Conservation (phyloP, 37 sponge, comb jelly and placozoan genomes). For the Bolinopsis microptera region DNA sequence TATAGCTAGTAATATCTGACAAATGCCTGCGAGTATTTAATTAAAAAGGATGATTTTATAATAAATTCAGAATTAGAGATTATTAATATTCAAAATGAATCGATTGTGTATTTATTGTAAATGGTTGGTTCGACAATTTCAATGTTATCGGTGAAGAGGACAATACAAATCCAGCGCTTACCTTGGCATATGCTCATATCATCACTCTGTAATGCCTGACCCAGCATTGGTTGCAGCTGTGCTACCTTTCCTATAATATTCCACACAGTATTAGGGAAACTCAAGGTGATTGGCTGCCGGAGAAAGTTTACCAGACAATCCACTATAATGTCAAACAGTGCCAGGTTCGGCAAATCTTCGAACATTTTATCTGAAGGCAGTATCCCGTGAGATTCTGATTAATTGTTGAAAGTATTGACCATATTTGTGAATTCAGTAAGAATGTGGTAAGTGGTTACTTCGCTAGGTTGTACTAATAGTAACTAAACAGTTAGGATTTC, state of each 20-base stretch:
- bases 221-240: conserved; percentile 24
- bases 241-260: conserved; percentile 16
- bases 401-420: too few species aligned
- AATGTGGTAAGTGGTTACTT: too few species aligned
- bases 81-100: too few species aligned
- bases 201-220: conserved; percentile 42
- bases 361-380: conserved; percentile 19
- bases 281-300: conserved; percentile 32
- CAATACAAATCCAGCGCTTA: not conserved
- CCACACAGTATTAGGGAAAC: conserved; percentile 53
- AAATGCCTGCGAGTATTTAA: conserved; percentile 20
- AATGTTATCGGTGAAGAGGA: too few species aligned
- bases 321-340: conserved; percentile 39
- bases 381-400: too few species aligned
- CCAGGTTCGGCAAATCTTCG: not conserved
- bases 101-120: too few species aligned
- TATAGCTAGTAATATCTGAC: conserved; percentile 55
- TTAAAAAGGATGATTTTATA: too few species aligned
- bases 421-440: too few species aligned
- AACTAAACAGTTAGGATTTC: too few species aligned
- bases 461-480: too few species aligned
- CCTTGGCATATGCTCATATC: conserved; percentile 59
- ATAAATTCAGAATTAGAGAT: too few species aligned
- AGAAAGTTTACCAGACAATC: conserved; percentile 62
- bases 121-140: too few species aligned